Percentiles rank a stretch among this genome's conserved stretches.
Conservation (phyloP, 1,140 invertebrate species). For the Orius insidiosus region DNA sequence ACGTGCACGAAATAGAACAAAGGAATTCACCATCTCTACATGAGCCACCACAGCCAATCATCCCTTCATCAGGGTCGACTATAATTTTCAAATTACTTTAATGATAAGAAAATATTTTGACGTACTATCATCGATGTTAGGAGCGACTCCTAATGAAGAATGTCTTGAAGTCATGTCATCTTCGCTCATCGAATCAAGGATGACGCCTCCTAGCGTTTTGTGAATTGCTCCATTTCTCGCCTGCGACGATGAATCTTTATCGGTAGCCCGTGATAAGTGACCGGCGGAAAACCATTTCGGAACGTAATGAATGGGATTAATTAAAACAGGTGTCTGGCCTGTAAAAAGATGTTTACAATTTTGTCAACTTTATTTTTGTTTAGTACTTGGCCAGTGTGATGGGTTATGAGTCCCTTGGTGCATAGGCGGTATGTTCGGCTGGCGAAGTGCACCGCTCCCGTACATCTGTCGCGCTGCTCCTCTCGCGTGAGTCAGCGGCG, state of each 20-base stretch:
- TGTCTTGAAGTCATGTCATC: no score
- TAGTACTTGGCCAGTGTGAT: background rate
- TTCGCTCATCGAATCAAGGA: no score
- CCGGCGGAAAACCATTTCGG: no score
- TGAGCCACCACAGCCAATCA: slow-evolving; percentile 28
- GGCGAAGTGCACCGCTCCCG: slow-evolving; percentile 34
- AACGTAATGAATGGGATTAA: no score
- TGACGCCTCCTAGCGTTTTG: no score
- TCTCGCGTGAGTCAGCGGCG: slow-evolving; percentile 15
- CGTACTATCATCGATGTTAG: no score
- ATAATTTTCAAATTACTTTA: slow-evolving; percentile 17
- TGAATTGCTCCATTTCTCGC: no score
- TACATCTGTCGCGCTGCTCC: slow-evolving; percentile 37
- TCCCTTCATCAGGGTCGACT: slow-evolving; percentile 22
- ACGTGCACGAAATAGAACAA: slow-evolving; percentile 38
- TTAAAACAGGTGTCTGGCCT: background rate
- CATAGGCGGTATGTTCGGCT: slow-evolving; percentile 21
- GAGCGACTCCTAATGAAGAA: no score
- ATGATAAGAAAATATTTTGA: no score
- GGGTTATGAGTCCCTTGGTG: slow-evolving; percentile 10
- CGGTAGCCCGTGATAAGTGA: no score
- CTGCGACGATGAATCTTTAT: no score
- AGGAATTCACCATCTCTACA: slow-evolving; percentile 33
- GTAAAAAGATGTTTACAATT: slow-evolving; percentile 6
- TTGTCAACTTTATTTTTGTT: slow-evolving; percentile 15